Evolutionary conservation across 1,140 invertebrate genomes (phyloP).

Genomic region (Brachionus paranguensis): DNA sequence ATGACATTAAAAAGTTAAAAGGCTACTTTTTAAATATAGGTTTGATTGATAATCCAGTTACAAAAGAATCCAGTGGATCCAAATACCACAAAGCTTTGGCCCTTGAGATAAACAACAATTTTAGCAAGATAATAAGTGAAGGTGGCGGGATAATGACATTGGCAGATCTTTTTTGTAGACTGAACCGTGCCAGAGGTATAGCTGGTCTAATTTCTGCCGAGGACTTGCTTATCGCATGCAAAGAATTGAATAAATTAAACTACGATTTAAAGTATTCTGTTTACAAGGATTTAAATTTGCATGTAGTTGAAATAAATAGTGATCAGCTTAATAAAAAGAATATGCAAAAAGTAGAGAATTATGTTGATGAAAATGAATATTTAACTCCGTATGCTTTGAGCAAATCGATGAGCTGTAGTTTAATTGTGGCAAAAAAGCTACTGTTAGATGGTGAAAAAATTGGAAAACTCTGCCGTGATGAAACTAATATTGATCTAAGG

Average conservation of each 20-base stretch:
- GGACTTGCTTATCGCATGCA: slow-evolving; percentile 25
- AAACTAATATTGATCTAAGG: slow-evolving; percentile 1
- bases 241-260: slow-evolving; percentile 23
- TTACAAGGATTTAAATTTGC: slow-evolving; percentile 31
- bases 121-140: slow-evolving; percentile 58
- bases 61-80: slow-evolving; percentile 16
- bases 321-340: background rate
- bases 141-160: slow-evolving; percentile 91
- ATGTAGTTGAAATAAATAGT: slow-evolving; percentile 28
- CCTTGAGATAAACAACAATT: background rate
- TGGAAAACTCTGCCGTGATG: slow-evolving; percentile 18
- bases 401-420: slow-evolving; percentile 5
- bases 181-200: slow-evolving; percentile 67
- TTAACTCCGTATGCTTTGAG: slow-evolving; percentile 32
- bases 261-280: slow-evolving; percentile 3
- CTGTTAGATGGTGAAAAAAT: slow-evolving; percentile 18
- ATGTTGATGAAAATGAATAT: background rate
- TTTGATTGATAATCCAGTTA: slow-evolving; percentile 37
- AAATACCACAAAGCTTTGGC: slow-evolving; percentile 22
- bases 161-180: slow-evolving; percentile 89
- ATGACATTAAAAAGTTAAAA: slow-evolving; percentile 34
- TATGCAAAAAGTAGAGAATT: background rate
- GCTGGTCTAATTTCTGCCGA: slow-evolving; percentile 42
- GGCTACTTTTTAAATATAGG: slow-evolving; percentile 36
- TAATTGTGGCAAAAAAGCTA: slow-evolving; percentile 33